phyloP scores from a whole-genome alignment of 2,888 invertebrate genomes.

The Girardia tigrina region DNA sequence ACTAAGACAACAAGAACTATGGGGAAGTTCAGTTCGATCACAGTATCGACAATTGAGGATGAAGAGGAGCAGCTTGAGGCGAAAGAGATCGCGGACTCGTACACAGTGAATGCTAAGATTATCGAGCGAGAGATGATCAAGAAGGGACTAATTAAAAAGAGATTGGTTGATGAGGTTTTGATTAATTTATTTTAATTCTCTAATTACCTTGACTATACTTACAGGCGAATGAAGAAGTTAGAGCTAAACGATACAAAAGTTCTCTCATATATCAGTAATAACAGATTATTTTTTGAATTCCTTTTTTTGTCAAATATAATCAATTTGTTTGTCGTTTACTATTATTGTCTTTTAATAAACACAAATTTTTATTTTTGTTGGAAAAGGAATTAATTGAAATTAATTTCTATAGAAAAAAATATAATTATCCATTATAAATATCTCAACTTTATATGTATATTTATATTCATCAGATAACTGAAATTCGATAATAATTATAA shows the following conservation, averaged over 20 bases:
- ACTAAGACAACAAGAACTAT: constrained; percentile 96
- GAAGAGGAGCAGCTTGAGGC: constrained; percentile 99
- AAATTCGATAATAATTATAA: no score
- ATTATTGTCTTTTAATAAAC: no score
- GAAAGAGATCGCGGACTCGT: constrained; percentile 91
- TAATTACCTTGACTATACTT: constrained; percentile 37
- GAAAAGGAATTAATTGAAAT: no score
- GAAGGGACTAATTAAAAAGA: constrained; percentile 76
- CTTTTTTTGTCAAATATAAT: no score
- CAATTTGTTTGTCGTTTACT: no score
- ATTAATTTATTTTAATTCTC: not conserved
- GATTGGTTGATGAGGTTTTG: constrained; percentile 52
- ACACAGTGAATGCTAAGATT: constrained; percentile 92
- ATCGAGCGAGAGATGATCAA: constrained; percentile 91
- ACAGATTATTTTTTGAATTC: no score
- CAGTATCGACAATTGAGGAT: constrained; percentile 95
- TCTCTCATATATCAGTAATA: constrained; percentile 67
- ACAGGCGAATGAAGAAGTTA: constrained; percentile 55
- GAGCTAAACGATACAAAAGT: constrained; percentile 64
- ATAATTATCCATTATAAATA: no score
- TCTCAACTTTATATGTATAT: no score
- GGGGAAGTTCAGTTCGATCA: constrained; percentile 98
- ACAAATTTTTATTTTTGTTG: no score
- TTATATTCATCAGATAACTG: no score
- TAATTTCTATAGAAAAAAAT: no score